phyloP scores from a whole-genome alignment of 1,140 invertebrate species.

The Mycetomoellerius zeteki region DNA sequence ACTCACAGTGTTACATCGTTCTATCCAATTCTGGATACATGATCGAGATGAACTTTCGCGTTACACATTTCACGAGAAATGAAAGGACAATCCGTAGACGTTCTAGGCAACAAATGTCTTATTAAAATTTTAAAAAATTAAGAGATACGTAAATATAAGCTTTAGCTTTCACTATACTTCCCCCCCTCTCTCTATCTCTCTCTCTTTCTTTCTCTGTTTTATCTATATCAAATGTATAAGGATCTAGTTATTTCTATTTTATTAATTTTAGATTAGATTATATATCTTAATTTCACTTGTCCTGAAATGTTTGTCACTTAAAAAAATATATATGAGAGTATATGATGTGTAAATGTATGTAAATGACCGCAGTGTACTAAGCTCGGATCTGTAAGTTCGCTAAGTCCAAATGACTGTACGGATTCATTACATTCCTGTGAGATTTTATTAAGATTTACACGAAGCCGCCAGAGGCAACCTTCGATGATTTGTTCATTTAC shows the following conservation, averaged over 20 bases:
- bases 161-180: background rate
- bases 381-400: background rate
- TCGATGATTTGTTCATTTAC: slow-evolving; percentile 49
- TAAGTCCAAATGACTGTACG: background rate
- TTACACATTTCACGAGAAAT: slow-evolving; percentile 39
- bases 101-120: slow-evolving; percentile 8
- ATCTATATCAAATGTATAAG: background rate
- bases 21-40: background rate
- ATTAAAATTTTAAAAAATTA: slow-evolving; percentile 21
- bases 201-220: background rate
- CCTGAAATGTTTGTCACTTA: background rate
- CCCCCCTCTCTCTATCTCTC: too few species aligned
- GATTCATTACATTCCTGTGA: background rate
- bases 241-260: background rate
- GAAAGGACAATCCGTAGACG: background rate
- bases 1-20: background rate
- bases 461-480: slow-evolving; percentile 15
- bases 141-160: background rate
- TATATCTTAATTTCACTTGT: background rate
- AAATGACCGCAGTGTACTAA: background rate
- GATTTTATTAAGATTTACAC: slow-evolving; percentile 42
- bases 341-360: slow-evolving; percentile 8
- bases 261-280: background rate
- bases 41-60: slow-evolving; percentile 24
- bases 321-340: background rate